These are phyloP conservation scores for Mormyrus iriodes DNA, from an alignment of 2,113 vertebrate species.

Conservation along the genomic window DNA sequence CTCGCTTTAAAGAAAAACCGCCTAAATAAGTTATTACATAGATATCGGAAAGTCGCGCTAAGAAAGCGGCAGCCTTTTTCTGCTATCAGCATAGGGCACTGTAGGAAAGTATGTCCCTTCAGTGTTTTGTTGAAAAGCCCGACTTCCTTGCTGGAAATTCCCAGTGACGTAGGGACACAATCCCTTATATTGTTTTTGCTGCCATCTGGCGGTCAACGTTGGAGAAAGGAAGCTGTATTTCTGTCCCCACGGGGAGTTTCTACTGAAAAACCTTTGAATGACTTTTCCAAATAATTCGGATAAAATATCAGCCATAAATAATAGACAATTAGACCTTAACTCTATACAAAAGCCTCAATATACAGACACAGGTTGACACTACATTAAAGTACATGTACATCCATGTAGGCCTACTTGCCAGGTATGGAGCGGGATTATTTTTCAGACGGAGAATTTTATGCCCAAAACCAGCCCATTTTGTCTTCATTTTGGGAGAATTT, in stretches of 20 bases:
- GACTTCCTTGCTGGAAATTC: slow-evolving; percentile 66
- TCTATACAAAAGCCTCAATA: neutral
- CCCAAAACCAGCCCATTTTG: neutral
- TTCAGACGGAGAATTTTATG: neutral
- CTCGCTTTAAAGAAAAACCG: neutral
- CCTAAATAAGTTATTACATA: neutral
- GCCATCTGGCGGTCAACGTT: neutral
- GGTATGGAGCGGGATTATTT: neutral
- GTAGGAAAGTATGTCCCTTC: slow-evolving; percentile 14
- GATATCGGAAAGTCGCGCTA: neutral
- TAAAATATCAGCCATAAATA: neutral
- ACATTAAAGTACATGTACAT: no score
- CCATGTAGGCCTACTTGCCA: no score
- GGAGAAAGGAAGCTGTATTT: neutral
- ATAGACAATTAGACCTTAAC: neutral
- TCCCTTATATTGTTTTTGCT: neutral
- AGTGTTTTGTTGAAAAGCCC: slow-evolving; percentile 31
- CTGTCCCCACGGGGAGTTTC: neutral
- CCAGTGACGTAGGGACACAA: slow-evolving; percentile 51
- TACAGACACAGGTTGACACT: neutral
- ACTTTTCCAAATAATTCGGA: neutral
- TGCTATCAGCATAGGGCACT: neutral
- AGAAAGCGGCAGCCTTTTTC: neutral
- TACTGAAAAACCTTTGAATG: neutral
- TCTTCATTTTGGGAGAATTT: neutral